Conservation (phyloP, 2,113 vertebrate species). For the Daphoenositta chrysoptera region DNA sequence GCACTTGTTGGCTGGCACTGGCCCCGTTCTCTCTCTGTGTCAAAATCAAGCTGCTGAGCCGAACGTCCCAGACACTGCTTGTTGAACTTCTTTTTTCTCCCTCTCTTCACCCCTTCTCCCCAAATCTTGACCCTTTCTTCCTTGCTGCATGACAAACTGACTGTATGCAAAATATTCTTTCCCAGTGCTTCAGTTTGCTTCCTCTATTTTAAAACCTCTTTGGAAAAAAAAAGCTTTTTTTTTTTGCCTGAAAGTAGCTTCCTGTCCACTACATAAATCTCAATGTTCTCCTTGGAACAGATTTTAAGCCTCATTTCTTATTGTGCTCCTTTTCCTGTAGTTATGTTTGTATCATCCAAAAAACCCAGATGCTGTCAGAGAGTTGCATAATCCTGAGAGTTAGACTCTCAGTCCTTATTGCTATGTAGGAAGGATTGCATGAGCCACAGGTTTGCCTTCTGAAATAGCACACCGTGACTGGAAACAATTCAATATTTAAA, state of each 20-base stretch:
- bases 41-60: background rate
- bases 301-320: background rate
- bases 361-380: background rate
- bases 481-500: background rate
- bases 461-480: background rate
- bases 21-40: background rate
- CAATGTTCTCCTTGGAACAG: background rate
- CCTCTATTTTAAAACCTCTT: background rate
- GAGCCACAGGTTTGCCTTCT: background rate
- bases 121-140: background rate
- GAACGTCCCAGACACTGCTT: background rate
- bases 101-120: background rate
- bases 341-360: background rate
- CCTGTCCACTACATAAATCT: background rate
- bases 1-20: background rate
- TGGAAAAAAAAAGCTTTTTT: background rate
- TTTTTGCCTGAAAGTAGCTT: background rate
- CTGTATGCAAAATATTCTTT: background rate
- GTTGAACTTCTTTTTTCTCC: background rate
- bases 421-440: background rate
- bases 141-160: background rate
- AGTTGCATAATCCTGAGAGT: background rate
- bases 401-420: background rate
- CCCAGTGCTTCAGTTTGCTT: background rate
- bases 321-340: slow-evolving; percentile 29